These are phyloP conservation scores for Prionace glauca DNA, from an alignment of 2,797 vertebrate genomes.

Conservation along the genomic window DNA sequence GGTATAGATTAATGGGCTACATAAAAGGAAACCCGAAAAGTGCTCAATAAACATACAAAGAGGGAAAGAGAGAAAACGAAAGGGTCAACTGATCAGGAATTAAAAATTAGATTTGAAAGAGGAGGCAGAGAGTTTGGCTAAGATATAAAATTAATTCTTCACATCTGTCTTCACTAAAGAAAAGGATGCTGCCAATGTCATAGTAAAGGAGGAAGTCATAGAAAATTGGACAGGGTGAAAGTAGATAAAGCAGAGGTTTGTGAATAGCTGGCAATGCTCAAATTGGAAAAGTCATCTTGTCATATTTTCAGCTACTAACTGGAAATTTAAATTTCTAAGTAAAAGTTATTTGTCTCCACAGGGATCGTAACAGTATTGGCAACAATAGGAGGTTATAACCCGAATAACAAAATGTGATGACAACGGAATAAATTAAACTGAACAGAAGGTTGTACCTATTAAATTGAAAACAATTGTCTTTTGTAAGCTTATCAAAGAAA, in stretches of 20 bases:
- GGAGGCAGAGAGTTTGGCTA: not conserved
- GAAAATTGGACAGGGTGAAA: not conserved
- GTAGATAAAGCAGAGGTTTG: not conserved
- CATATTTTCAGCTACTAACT: not conserved
- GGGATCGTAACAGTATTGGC: not conserved
- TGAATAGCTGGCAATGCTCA: not conserved
- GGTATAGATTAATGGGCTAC: no score
- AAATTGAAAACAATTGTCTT: not conserved
- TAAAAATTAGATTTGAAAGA: not conserved
- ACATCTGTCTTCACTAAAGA: not conserved
- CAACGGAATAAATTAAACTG: not conserved
- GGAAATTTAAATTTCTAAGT: no score
- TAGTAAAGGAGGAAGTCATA: not conserved
- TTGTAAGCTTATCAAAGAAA: not conserved
- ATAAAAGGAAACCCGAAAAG: no score
- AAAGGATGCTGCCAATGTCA: no score
- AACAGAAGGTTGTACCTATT: not conserved
- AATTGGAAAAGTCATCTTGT: not conserved
- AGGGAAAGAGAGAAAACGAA: not conserved
- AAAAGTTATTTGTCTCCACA: no score
- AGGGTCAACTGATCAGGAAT: not conserved
- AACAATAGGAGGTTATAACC: not conserved
- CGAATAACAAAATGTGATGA: not conserved
- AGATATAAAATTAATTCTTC: not conserved
- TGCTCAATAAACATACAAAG: not conserved